Evolutionary conservation across 2,888 invertebrate species (phyloP).

Genomic region (Cephonodes hylas): DNA sequence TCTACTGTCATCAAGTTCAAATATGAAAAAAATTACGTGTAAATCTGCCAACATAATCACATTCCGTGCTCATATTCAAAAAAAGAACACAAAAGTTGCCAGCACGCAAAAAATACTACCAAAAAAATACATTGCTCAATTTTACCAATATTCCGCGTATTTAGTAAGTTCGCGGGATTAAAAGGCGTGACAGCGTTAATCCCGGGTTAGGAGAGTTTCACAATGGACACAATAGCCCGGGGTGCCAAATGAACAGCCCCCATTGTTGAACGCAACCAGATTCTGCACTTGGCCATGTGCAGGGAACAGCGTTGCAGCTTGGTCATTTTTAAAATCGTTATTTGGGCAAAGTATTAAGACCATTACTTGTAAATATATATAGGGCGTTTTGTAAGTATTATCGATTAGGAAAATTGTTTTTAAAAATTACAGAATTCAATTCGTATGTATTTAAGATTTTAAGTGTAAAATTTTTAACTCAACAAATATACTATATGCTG

Average conservation of each 20-base stretch:
- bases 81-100: neutral
- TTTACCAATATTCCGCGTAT: neutral
- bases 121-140: constrained; percentile 5
- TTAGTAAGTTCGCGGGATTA: constrained; percentile 6
- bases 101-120: neutral
- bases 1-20: no score
- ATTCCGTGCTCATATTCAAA: neutral
- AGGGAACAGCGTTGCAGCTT: neutral
- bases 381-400: no score
- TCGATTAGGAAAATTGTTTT: no score
- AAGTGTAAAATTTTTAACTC: no score
- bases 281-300: constrained; percentile 29
- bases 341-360: no score
- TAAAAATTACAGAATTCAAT: no score
- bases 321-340: no score
- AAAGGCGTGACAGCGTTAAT: constrained; percentile 56
- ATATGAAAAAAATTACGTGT: no score
- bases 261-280: constrained; percentile 23
- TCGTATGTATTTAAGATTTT: no score
- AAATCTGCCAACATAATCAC: neutral
- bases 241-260: constrained; percentile 37
- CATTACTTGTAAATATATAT: no score
- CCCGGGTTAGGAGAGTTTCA: constrained; percentile 60
- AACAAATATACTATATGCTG: no score
- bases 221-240: constrained; percentile 28